phyloP scores from a whole-genome alignment of 2,113 vertebrate species.

The Pionites leucogaster region DNA sequence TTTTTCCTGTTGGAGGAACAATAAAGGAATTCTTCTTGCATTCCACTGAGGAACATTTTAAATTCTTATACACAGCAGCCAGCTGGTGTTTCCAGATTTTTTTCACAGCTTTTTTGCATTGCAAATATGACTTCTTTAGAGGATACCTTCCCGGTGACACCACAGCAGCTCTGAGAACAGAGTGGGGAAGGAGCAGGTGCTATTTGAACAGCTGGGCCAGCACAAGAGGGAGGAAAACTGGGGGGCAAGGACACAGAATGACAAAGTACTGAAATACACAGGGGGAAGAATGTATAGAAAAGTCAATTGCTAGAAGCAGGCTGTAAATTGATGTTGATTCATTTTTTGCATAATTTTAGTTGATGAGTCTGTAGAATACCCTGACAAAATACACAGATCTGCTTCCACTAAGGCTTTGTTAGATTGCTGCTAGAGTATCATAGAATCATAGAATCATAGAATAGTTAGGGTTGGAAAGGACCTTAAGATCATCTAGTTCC shows the following conservation, averaged over 20 bases:
- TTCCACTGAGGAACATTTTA: not conserved
- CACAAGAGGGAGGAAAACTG: not conserved
- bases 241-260: not conserved
- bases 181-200: not conserved
- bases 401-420: not conserved
- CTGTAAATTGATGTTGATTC: not conserved
- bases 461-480: no score
- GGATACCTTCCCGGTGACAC: not conserved
- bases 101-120: constrained; percentile 28
- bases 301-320: not conserved
- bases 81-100: constrained; percentile 27
- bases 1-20: not conserved
- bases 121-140: not conserved
- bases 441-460: no score
- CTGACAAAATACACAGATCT: not conserved
- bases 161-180: not conserved
- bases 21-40: not conserved
- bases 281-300: not conserved
- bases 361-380: not conserved
- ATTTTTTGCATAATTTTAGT: not conserved
- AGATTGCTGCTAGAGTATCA: not conserved
- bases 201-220: not conserved
- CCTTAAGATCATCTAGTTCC: no score
- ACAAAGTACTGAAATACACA: not conserved
- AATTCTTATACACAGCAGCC: not conserved